Base-by-base conservation (phyloP, 2,797 vertebrate genomes). In the Erethizon dorsatum region DNA sequence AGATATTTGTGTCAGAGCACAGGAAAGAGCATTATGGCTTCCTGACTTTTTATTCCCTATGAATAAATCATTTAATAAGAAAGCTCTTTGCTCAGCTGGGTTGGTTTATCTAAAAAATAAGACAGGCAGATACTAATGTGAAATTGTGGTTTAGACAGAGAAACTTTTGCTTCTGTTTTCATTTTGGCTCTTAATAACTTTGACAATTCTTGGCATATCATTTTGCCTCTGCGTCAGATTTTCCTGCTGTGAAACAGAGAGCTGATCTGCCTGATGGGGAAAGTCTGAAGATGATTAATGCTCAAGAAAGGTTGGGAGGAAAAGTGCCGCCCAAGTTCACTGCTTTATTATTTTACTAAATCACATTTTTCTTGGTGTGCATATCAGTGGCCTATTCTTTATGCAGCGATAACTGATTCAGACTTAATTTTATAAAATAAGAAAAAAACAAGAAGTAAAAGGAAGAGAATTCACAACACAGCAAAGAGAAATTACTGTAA, bases 401-500 rank as follows among this genome's bases (percentile, higher is more conserved):
- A 88, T 12, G 8, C 80, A 95, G 97, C 2, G 56, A 91, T 83
- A 97, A 50, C 12, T 33, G 45, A 97, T 94, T 97, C 80, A 95
- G 71, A 5, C 0, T 59, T 82, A 31, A 67, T 89, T 52, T 88
- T 90, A 57, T 84, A 93, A 94, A 24, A 26, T 3, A 2, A 22
- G 54, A 57, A 63, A 57, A 63, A 79, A 61, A 1, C 10, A 97
- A 92, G 14, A 95, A 85, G 6, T 65, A 89, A 93, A 67, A 63
- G 2, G 9, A 97, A 95, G 33, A 95, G 45, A 97, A 97, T 26
- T 95, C 31, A 92, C 37, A 79, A 1, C 2, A 94, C 22, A 90
- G n/a, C 20, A 96, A 88, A 98, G 61, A 97, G 93, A 98, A 97
- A 94, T 78, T 73, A 94, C 14, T 97, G 90, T 75, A 96, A 83